Base-by-base conservation (phyloP, 2,113 vertebrate species). In the Calidris pygmaea region DNA sequence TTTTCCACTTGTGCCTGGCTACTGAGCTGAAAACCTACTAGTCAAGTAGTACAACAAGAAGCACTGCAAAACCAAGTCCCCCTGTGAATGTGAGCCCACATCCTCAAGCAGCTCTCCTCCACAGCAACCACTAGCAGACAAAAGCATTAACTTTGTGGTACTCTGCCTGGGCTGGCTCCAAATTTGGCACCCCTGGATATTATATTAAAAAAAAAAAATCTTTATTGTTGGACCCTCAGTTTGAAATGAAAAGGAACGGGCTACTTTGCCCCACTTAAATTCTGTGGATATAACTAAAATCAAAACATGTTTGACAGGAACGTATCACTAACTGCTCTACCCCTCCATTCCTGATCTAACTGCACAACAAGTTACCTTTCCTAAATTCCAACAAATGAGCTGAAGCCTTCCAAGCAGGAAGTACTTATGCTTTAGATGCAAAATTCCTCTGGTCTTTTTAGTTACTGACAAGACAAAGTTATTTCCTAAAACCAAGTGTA, bases 401-500 rank as follows among this genome's bases (percentile, higher is more conserved):
- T 78, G 65, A 80, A 93, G 47, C 30, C 35, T 74, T 76, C 73
- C 85, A 87, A 95, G 45, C 43, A 96, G 89, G 89, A 96, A 95
- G 34, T 12, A 73, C 6, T 73, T 82, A 68, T 79, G 74, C 74
- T 85, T 94, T 27, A 73, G 30, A 93, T 62, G 78, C 93, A 96
- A 94, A 93, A 95, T 87, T 93, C 89, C 34, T 87, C 58, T 2
- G 0, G 10, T 82, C 62, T 72, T 89, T 71, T 79, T 45, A 68
- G 35, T 78, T 87, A 91, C 71, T 85, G 78, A 76, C 45, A 70
- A 86, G 78, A 76, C 45, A 70, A 86, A 86, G 53, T 60, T 87
- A 72, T 67, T 87, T 60, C 78, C 52, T 87, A 87, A 84, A 76
- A 14, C 1, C 1, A 47, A 75, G 62, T n/a, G 39, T 12, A 3